phyloP scores from a whole-genome alignment of 2,113 vertebrate species.

The Apus apus region DNA sequence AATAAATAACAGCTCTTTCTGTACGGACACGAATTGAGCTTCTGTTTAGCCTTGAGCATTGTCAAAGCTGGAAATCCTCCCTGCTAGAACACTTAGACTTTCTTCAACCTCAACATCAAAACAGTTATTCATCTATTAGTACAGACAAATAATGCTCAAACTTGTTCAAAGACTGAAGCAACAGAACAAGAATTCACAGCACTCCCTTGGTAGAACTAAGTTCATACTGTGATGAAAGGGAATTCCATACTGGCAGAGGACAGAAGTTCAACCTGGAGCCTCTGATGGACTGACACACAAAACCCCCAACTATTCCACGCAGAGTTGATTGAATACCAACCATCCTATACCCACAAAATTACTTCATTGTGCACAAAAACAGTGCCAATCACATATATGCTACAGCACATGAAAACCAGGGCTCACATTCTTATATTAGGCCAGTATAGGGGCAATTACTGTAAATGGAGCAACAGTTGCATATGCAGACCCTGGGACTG shows the following conservation, averaged over 20 bases:
- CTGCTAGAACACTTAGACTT: conserved; percentile 10
- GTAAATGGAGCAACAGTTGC: not conserved
- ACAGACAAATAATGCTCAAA: conserved; percentile 48
- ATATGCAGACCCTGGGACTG: not conserved
- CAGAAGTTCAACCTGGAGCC: not conserved
- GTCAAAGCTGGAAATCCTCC: conserved; percentile 14
- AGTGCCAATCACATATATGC: rapidly evolving
- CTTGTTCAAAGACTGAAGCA: conserved; percentile 26
- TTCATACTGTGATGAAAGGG: not conserved
- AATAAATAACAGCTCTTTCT: not conserved
- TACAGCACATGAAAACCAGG: not conserved
- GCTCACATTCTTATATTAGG: not conserved
- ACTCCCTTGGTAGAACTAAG: not conserved
- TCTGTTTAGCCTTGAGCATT: conserved; percentile 32
- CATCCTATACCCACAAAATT: not conserved
- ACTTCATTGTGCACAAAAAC: not conserved
- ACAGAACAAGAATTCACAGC: not conserved
- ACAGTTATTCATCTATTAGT: conserved; percentile 32
- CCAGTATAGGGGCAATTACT: not conserved
- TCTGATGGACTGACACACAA: not conserved
- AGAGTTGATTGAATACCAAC: not conserved
- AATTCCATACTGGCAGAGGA: not conserved
- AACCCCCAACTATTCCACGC: not conserved
- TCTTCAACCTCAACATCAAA: conserved; percentile 31
- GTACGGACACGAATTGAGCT: not conserved